Percentiles rank a stretch among this genome's conserved stretches.
Evolutionary conservation across 2,797 vertebrate genomes (phyloP).

Genomic region (Lithobates pipiens): DNA sequence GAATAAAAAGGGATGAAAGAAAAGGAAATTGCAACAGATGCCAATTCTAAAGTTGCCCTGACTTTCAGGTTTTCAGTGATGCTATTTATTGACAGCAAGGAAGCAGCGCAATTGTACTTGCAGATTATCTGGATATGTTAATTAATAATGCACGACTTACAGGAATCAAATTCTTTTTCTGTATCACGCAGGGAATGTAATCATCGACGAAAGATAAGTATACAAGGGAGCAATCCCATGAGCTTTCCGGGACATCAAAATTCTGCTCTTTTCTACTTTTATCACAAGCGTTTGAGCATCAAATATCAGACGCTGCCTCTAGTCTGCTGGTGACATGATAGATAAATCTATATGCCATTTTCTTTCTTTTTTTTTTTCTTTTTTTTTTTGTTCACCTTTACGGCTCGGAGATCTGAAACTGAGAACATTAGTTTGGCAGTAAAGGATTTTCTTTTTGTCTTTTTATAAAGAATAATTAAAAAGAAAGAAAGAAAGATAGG

Average conservation of each 20-base stretch:
- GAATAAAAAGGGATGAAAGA: not conserved
- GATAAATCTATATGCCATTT: conserved; percentile 28
- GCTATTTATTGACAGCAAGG: conserved; percentile 17
- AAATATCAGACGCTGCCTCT: conserved; percentile 25
- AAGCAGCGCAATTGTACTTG: conserved; percentile 9
- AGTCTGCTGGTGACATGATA: conserved; percentile 15
- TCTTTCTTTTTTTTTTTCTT: conserved; percentile 25
- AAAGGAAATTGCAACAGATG: not conserved
- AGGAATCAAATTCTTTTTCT: conserved; percentile 41
- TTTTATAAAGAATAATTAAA: not conserved
- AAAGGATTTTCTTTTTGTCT: not conserved
- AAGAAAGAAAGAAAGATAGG: too few species aligned
- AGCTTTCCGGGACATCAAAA: conserved; percentile 26
- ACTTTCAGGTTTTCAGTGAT: not conserved
- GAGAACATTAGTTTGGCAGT: not conserved
- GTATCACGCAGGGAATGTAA: conserved; percentile 32
- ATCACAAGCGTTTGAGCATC: conserved; percentile 19
- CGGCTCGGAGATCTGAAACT: not conserved
- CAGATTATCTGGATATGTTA: conserved; percentile 56
- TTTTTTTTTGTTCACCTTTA: conserved; percentile 1
- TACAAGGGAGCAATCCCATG: conserved; percentile 25
- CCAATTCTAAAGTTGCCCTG: not conserved
- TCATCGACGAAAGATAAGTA: conserved; percentile 33
- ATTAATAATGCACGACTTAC: conserved; percentile 46
- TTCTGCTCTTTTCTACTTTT: conserved; percentile 13